Evolutionary conservation across 2,888 invertebrate species (phyloP).

Genomic region (Beris morrisii): DNA sequence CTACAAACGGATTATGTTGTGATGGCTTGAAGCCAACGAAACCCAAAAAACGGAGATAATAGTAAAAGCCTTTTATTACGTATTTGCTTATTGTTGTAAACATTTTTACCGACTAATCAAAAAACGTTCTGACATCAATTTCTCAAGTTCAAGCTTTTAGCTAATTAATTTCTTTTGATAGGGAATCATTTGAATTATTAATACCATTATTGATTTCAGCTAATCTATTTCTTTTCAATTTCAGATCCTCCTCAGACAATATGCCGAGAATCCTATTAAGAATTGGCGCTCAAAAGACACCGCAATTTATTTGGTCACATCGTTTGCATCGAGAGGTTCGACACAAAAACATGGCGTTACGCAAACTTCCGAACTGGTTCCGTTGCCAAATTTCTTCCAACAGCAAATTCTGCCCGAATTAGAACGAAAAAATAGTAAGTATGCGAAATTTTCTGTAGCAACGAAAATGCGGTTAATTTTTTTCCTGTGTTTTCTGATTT

Average conservation of each 20-base stretch:
- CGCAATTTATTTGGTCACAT: slow-evolving; percentile 94
- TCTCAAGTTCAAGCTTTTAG: background rate
- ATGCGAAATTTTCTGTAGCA: background rate
- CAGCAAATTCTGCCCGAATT: slow-evolving; percentile 86
- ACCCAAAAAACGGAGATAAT: slow-evolving; percentile 12
- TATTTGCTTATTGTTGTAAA: background rate
- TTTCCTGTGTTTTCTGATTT: slow-evolving; percentile 42
- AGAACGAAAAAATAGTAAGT: slow-evolving; percentile 56
- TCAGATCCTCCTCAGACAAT: slow-evolving; percentile 64
- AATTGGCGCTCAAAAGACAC: slow-evolving; percentile 97
- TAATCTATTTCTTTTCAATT: slow-evolving; percentile 6
- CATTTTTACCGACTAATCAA: too few relatives aligned
- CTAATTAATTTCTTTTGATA: background rate
- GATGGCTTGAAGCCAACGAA: slow-evolving; percentile 1
- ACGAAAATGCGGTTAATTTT: too few relatives aligned
- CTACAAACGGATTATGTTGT: background rate
- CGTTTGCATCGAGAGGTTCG: slow-evolving; percentile 85
- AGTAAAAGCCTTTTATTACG: background rate
- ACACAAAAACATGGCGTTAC: slow-evolving; percentile 92
- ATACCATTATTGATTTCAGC: background rate
- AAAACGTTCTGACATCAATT: background rate
- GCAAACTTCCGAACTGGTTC: slow-evolving; percentile 85
- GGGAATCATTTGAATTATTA: too few relatives aligned
- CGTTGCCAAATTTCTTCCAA: slow-evolving; percentile 86
- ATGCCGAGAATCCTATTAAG: slow-evolving; percentile 69